phyloP scores from a whole-genome alignment of 2,888 invertebrate genomes.

The Eretmocerus hayati region DNA sequence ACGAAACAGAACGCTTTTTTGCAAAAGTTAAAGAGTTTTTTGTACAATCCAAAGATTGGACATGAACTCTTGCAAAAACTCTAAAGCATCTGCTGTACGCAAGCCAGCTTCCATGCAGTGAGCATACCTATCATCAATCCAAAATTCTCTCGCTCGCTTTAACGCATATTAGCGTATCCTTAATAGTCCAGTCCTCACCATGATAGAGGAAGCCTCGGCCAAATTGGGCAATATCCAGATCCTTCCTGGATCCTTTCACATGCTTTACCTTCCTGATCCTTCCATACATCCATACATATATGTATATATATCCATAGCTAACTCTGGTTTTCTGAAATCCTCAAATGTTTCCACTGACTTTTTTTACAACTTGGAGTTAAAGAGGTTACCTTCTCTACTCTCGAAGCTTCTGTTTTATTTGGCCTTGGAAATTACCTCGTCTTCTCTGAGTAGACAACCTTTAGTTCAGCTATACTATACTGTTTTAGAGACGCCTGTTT shows the following conservation, averaged over 20 bases:
- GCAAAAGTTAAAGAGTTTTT: too few relatives aligned
- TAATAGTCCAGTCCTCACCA: constrained; percentile 9
- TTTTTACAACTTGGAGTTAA: too few relatives aligned
- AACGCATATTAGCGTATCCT: constrained; percentile 19
- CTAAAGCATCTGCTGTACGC: not conserved
- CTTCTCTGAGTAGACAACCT: constrained; percentile 4
- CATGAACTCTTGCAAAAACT: not conserved
- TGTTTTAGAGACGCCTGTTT: too few relatives aligned
- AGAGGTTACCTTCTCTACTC: too few relatives aligned
- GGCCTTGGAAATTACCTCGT: constrained; percentile 17
- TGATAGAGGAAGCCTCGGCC: not conserved
- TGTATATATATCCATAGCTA: too few relatives aligned
- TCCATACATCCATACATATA: too few relatives aligned
- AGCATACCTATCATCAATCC: too few relatives aligned
- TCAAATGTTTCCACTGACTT: not conserved
- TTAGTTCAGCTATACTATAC: not conserved
- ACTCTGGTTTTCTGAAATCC: not conserved
- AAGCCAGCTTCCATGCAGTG: not conserved
- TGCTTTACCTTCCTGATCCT: too few relatives aligned
- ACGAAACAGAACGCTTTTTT: too few relatives aligned
- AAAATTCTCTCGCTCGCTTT: constrained; percentile 6
- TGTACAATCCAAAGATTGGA: too few relatives aligned
- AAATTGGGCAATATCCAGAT: too few relatives aligned
- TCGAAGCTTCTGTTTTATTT: constrained; percentile 8
- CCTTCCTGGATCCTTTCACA: too few relatives aligned